Base-by-base conservation (phyloP, 2,113 vertebrate species). In the Chunga burmeisteri region DNA sequence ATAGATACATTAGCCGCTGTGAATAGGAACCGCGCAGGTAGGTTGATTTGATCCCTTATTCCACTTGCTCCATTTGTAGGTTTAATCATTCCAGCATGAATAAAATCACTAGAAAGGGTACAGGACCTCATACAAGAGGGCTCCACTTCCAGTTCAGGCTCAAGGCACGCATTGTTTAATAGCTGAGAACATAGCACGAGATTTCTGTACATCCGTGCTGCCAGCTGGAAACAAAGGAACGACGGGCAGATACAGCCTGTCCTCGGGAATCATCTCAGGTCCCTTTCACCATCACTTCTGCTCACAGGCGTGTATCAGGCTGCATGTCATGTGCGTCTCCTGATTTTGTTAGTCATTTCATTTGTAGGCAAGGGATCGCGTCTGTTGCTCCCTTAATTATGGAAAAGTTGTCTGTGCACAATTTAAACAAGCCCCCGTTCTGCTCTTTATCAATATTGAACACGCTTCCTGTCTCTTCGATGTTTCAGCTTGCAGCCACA, bases 361-460 rank as follows among this genome's bases (percentile, higher is more conserved):
- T 91, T 85, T 47, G 77, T 13, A 96, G 84, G 77, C 93, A 61
- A 78, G 30, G 49, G 81, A 85, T 70, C 0, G 0, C 2, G 22
- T 91, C 94, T 93, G 86, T 77, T 67, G 59, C 84, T 87, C 84
- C 77, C 77, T 79, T 95, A 67, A 96, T 96, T 94, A 95, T 26
- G 86, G 93, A 79, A 94, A 93, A 96, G 96, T 96, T 94, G 89
- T 95, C 81, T 91, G 59, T 29, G 84, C 72, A 52, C 84, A 44
- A 63, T 91, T 96, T 79, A 84, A 91, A 96, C 94, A 94, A 95
- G 83, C 59, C 77, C 89, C 73, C 1, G 0, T 86, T 87, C 95
- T 93, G 93, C 95, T 94, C 94, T 96, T 94, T 91, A 96, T 93
- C 96, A 96, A 96, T 85, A 96, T 68, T 91, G 95, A 90, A 96